A percentile compares a stretch with the other conserved stretches of the same genome.
Conservation (phyloP, 2,113 vertebrate genomes). For the Cynopterus brachyotis region DNA sequence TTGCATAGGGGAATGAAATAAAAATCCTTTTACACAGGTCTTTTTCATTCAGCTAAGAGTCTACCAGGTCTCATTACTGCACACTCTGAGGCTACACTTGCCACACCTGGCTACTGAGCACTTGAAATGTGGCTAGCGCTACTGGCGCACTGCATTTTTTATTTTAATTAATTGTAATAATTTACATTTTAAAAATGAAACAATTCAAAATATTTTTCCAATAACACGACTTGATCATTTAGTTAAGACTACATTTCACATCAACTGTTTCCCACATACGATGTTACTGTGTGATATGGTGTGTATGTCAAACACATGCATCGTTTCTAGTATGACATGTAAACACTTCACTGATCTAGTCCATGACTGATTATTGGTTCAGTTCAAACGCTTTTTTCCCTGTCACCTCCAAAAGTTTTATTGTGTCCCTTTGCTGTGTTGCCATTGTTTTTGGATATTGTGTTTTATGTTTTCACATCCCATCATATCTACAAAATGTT, state of each 20-base stretch:
- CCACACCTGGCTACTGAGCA: not conserved
- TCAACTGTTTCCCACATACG: not conserved
- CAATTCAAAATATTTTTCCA: not conserved
- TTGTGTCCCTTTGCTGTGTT: not conserved
- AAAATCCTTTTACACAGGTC: not conserved
- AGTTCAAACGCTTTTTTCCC: not conserved
- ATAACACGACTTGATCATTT: not conserved
- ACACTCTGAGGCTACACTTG: not conserved
- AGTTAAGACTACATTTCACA: not conserved
- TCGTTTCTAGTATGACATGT: not conserved
- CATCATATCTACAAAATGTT: not conserved
- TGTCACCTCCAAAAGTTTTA: not conserved
- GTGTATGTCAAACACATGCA: rapidly evolving
- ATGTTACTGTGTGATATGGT: not conserved
- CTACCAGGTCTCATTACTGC: not conserved
- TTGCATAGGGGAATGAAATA: not conserved
- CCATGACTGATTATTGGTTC: not conserved
- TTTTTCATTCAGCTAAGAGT: not conserved
- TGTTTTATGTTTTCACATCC: not conserved
- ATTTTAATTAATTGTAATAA: not conserved
- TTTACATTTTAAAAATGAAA: not conserved
- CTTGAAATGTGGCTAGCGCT: not conserved
- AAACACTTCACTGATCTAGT: not conserved
- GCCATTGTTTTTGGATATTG: not conserved
- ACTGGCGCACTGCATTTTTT: not conserved